A percentile compares a stretch with the other conserved stretches of the same genome.
Evolutionary conservation across 35 echinoderm and acorn worm species (phyloP).

Genomic region (Eucidaris tribuloides): DNA sequence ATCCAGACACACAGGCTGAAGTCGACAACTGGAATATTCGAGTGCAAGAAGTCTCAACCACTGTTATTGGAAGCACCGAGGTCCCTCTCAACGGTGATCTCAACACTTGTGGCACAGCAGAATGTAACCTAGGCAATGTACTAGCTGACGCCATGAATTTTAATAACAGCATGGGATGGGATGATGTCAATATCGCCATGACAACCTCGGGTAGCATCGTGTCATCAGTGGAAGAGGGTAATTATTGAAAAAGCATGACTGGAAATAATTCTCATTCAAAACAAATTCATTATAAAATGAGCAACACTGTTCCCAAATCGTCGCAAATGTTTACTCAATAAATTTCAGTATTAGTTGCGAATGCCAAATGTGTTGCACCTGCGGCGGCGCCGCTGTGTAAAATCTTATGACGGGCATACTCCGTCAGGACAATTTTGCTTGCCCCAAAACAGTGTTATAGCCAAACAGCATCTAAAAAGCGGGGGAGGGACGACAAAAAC

Average conservation of each 20-base stretch:
- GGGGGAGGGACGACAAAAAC: too few species aligned
- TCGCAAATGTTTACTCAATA: background rate
- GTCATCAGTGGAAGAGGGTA: constrained; percentile 38
- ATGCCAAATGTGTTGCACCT: too few species aligned
- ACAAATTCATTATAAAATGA: background rate
- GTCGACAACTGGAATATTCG: constrained; percentile 25
- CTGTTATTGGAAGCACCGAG: constrained; percentile 46
- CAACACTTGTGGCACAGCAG: constrained; percentile 29
- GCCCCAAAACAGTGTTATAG: too few species aligned
- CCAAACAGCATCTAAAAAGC: too few species aligned
- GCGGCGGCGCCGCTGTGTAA: too few species aligned
- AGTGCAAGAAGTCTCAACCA: constrained; percentile 36
- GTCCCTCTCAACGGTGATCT: constrained; percentile 41
- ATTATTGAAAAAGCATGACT: too few species aligned
- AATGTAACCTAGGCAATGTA: constrained; percentile 86
- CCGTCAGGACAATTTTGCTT: too few species aligned
- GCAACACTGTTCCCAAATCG: background rate
- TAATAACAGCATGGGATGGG: constrained; percentile 32
- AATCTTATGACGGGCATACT: too few species aligned
- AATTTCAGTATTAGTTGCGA: too few species aligned
- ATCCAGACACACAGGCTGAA: constrained; percentile 22
- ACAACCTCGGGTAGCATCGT: constrained; percentile 56
- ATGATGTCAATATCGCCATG: constrained; percentile 51
- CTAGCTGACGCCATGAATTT: constrained; percentile 70
- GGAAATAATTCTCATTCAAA: too few species aligned